Percentiles rank a stretch among this genome's conserved stretches.
phyloP scores from a whole-genome alignment of 2,113 vertebrate species.

The Lagopus leucura region DNA sequence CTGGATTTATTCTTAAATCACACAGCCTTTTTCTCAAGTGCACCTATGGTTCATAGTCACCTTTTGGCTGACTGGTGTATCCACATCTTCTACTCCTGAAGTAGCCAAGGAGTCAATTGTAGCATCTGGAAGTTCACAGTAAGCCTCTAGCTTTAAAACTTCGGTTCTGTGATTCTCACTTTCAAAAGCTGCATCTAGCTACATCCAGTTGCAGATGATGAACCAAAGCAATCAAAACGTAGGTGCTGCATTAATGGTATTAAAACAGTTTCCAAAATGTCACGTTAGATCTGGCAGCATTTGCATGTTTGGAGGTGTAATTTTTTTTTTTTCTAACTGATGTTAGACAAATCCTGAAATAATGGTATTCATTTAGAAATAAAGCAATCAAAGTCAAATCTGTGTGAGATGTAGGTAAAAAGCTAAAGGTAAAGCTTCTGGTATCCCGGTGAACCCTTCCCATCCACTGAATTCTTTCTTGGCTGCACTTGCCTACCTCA shows the following conservation, averaged over 20 bases:
- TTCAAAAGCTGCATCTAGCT: not conserved
- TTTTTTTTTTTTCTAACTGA: not conserved
- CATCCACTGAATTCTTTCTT: not conserved
- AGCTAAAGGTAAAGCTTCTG: not conserved
- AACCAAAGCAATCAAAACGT: not conserved
- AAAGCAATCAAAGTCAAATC: not conserved
- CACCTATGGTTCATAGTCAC: not conserved
- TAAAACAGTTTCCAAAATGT: not conserved
- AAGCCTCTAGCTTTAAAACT: not conserved
- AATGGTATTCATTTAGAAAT: conserved; percentile 54
- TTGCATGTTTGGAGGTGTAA: not conserved
- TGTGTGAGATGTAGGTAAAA: conserved; percentile 30
- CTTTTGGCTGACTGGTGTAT: not conserved
- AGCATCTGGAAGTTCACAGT: not conserved
- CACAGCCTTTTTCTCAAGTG: not conserved
- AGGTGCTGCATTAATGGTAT: not conserved
- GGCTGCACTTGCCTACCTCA: not conserved
- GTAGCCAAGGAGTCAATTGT: not conserved
- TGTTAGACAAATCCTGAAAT: conserved; percentile 8
- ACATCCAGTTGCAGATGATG: not conserved
- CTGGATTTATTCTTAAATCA: not conserved
- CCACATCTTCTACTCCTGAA: not conserved
- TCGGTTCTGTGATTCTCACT: not conserved
- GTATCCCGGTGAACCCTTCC: not conserved
- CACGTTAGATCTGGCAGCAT: not conserved